Conservation (phyloP, 2,888 invertebrate species). For the Gastrophysa polygoni region DNA sequence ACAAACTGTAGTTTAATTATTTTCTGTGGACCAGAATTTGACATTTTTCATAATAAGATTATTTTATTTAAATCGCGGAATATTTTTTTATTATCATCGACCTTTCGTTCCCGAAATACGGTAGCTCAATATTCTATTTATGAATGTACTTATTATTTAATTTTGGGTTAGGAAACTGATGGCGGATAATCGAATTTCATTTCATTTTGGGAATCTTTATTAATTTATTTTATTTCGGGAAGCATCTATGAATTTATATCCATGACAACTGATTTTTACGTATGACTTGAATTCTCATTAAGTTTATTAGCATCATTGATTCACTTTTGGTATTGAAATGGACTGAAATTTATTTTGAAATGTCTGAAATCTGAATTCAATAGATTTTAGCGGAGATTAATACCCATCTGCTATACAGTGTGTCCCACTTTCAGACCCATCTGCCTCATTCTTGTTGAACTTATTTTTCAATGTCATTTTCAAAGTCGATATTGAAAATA, state of each 20-base stretch:
- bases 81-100: conserved; percentile 38
- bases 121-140: conserved; percentile 40
- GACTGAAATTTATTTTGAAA: too few relatives aligned
- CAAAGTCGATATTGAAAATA: too few relatives aligned
- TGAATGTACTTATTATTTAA: conserved; percentile 35
- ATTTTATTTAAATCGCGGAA: conserved; percentile 32
- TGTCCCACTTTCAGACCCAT: too few relatives aligned
- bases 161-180: conserved; percentile 25
- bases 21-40: conserved; percentile 38
- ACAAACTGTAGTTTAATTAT: conserved; percentile 43
- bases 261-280: too few relatives aligned
- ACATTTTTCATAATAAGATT: conserved; percentile 24
- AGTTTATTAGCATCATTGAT: too few relatives aligned
- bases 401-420: background rate
- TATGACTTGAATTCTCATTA: too few relatives aligned
- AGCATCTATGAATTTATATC: conserved; percentile 29
- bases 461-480: conserved; percentile 25
- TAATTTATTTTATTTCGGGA: conserved; percentile 18
- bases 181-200: conserved; percentile 17
- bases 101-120: conserved; percentile 39
- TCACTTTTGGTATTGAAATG: too few relatives aligned
- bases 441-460: conserved; percentile 12
- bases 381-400: too few relatives aligned
- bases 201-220: conserved; percentile 19
- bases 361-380: too few relatives aligned